These are phyloP conservation scores for Hybognathus amarus DNA, from an alignment of 2,797 vertebrate species.

Conservation along the genomic window DNA sequence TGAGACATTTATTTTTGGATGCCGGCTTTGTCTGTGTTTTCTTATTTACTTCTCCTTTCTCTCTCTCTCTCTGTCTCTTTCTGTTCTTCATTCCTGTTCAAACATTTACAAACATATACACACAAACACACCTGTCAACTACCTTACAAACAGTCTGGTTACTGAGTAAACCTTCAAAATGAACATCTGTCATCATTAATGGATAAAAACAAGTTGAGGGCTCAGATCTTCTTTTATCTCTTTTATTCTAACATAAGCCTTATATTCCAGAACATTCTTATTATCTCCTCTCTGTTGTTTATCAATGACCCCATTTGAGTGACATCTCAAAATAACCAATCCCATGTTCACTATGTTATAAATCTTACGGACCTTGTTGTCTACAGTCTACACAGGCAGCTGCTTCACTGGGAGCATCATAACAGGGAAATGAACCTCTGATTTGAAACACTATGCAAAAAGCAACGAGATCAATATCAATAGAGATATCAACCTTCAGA, in stretches of 20 bases:
- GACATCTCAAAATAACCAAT: background rate
- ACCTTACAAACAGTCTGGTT: slow-evolving; percentile 44
- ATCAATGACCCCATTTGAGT: background rate
- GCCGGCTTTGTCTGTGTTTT: slow-evolving; percentile 21
- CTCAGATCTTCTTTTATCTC: slow-evolving; percentile 40
- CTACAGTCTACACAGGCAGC: no score
- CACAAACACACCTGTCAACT: slow-evolving; percentile 53
- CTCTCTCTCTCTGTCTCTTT: background rate
- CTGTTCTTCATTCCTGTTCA: background rate
- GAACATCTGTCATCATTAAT: slow-evolving; percentile 62
- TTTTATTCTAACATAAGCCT: background rate
- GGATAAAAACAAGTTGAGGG: slow-evolving; percentile 53
- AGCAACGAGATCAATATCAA: background rate
- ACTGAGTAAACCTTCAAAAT: slow-evolving; percentile 55
- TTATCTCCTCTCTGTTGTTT: slow-evolving; percentile 2
- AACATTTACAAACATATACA: slow-evolving; percentile 39
- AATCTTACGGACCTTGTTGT: background rate
- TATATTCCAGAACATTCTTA: slow-evolving; percentile 18
- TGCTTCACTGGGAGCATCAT: background rate
- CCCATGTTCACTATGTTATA: no score
- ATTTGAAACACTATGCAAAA: background rate
- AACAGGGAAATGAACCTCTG: background rate
- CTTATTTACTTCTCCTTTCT: slow-evolving; percentile 15
- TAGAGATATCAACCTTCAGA: background rate
- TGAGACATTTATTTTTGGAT: slow-evolving; percentile 18